These are phyloP conservation scores for Miichthys miiuy DNA, from an alignment of 2,797 vertebrate genomes.

Conservation along the genomic window DNA sequence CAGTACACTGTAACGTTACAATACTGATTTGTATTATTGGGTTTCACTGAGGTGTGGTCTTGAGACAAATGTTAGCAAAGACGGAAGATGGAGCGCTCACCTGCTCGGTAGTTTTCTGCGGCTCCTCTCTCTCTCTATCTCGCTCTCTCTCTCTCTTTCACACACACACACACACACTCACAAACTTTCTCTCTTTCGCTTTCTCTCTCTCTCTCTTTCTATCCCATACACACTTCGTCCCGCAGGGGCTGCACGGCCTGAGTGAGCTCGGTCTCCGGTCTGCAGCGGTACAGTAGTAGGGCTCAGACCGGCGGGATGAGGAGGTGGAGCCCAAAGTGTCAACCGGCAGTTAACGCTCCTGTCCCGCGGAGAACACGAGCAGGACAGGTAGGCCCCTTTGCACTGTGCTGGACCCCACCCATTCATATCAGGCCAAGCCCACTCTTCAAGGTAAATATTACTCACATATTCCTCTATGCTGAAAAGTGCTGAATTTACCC, in stretches of 20 bases:
- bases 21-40: too few species aligned
- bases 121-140: not conserved
- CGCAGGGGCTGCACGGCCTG: slow-evolving; percentile 33
- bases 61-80: slow-evolving; percentile 2
- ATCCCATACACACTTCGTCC: not conserved
- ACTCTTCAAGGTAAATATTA: not conserved
- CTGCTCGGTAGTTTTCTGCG: slow-evolving; percentile 37
- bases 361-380: not conserved
- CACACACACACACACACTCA: not conserved
- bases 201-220: not conserved
- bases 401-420: slow-evolving; percentile 37
- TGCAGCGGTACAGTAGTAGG: not conserved
- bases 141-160: not conserved
- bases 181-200: not conserved
- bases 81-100: slow-evolving; percentile 51
- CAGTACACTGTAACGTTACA: not conserved
- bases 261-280: slow-evolving; percentile 20
- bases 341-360: not conserved
- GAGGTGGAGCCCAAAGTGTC: slow-evolving; percentile 25
- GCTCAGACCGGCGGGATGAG: slow-evolving; percentile 20
- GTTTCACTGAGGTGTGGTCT: not conserved
- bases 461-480: not conserved
- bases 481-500: not conserved
- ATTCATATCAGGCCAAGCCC: slow-evolving; percentile 11
- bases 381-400: slow-evolving; percentile 36